Evolutionary conservation across 2,888 invertebrate species (phyloP).

Genomic region (Parthenolecanium corni): DNA sequence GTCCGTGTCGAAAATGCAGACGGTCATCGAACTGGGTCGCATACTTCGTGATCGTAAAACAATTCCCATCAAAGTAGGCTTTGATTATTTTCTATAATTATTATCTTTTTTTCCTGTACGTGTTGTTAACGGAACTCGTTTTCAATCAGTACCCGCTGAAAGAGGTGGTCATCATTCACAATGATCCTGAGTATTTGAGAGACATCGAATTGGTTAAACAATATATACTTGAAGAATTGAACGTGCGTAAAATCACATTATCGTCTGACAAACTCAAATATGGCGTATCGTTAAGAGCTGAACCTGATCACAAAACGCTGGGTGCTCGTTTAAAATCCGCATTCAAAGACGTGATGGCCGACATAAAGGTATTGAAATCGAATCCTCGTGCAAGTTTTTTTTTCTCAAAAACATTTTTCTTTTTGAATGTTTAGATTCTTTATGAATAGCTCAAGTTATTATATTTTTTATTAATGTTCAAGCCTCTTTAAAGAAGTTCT

Average conservation of each 20-base stretch:
- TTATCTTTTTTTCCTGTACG: background rate
- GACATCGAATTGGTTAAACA: conserved; percentile 66
- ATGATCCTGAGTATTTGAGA: conserved; percentile 60
- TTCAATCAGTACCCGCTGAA: conserved; percentile 68
- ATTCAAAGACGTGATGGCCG: conserved; percentile 74
- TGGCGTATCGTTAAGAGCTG: conserved; percentile 79
- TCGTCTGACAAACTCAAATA: conserved; percentile 85
- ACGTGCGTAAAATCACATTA: conserved; percentile 70
- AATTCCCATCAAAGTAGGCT: conserved; percentile 65
- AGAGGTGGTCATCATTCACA: conserved; percentile 89
- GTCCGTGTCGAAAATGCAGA: conserved; percentile 85
- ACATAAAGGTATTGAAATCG: conserved; percentile 49
- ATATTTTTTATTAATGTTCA: too few species aligned
- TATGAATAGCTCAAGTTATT: too few species aligned
- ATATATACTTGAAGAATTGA: conserved; percentile 86
- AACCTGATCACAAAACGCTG: conserved; percentile 85
- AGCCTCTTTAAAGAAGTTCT: too few species aligned
- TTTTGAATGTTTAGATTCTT: too few species aligned
- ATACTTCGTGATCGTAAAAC: conserved; percentile 86
- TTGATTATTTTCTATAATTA: background rate
- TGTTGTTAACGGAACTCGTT: background rate
- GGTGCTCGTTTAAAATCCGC: conserved; percentile 80
- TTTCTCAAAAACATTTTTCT: background rate
- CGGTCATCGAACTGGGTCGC: conserved; percentile 85
- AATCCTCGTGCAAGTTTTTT: background rate